A percentile compares a stretch with the other conserved stretches of the same genome.
These are phyloP conservation scores for Ammodytes dubius DNA, from an alignment of 2,113 vertebrate species.

Conservation along the genomic window DNA sequence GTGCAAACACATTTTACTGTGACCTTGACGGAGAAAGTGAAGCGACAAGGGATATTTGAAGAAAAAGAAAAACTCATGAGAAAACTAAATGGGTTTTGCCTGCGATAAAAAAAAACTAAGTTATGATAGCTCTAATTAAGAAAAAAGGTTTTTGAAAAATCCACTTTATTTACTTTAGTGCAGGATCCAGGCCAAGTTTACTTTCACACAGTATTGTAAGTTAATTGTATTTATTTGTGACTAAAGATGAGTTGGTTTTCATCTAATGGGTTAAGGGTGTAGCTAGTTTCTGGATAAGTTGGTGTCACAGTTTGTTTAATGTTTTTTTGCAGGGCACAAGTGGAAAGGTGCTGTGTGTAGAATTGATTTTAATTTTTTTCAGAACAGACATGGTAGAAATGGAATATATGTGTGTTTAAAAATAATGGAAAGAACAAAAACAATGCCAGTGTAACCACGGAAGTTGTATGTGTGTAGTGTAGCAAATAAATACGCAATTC, in stretches of 20 bases:
- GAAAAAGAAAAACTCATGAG: slow-evolving; percentile 23
- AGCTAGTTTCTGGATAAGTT: no score
- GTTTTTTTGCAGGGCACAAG: no score
- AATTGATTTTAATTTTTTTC: no score
- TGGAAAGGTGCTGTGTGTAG: no score
- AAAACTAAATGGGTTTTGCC: slow-evolving; percentile 38
- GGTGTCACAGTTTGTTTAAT: no score
- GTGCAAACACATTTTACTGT: slow-evolving; percentile 58
- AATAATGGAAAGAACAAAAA: no score
- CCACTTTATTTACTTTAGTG: background rate
- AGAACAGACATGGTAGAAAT: no score
- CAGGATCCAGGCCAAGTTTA: slow-evolving; percentile 20
- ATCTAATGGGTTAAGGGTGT: background rate
- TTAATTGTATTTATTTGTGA: background rate
- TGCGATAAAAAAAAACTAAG: slow-evolving; percentile 44
- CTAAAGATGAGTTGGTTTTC: background rate
- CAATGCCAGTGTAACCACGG: no score
- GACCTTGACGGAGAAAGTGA: slow-evolving; percentile 69
- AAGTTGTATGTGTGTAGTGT: no score
- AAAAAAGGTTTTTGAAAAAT: slow-evolving; percentile 49
- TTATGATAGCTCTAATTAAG: slow-evolving; percentile 60
- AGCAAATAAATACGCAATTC: no score
- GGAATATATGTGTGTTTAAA: no score
- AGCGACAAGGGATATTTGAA: slow-evolving; percentile 29
- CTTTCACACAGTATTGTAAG: background rate